These are phyloP conservation scores for Smittia aterrima DNA, from an alignment of 2,888 invertebrate species.

Conservation along the genomic window DNA sequence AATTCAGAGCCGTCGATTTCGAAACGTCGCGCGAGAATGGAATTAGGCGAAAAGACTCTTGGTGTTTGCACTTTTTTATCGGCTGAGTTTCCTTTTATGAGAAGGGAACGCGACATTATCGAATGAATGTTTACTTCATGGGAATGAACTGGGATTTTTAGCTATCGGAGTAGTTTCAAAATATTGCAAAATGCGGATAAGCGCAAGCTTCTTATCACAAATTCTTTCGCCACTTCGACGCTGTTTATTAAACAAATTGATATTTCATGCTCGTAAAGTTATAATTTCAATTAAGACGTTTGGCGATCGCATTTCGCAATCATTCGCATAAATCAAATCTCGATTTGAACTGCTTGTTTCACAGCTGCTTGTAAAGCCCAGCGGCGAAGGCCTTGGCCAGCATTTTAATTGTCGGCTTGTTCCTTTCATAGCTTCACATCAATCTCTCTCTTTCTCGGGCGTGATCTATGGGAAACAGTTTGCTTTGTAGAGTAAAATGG, in stretches of 20 bases:
- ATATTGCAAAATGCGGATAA: background rate
- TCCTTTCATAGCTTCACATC: conserved; percentile 13
- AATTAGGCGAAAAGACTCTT: background rate
- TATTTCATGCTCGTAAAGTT: background rate
- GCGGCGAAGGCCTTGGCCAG: conserved; percentile 23
- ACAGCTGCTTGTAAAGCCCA: conserved; percentile 18
- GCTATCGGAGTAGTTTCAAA: too few relatives aligned
- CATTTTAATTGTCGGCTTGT: conserved; percentile 6
- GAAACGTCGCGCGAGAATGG: background rate
- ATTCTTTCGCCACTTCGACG: background rate
- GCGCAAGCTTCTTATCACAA: conserved; percentile 17
- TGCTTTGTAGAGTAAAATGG: background rate
- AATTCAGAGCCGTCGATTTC: conserved; percentile 1
- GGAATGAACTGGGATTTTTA: background rate
- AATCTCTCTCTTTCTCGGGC: background rate
- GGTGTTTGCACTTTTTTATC: background rate
- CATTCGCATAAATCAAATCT: background rate
- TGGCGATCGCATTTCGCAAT: background rate
- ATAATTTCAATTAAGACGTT: background rate
- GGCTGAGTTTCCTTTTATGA: conserved; percentile 2
- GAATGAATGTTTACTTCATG: background rate
- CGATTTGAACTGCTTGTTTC: background rate
- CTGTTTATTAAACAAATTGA: background rate
- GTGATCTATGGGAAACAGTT: conserved; percentile 10
- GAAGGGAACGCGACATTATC: background rate